phyloP scores from a whole-genome alignment of 2,113 vertebrate genomes.

The Perognathus longimembris region DNA sequence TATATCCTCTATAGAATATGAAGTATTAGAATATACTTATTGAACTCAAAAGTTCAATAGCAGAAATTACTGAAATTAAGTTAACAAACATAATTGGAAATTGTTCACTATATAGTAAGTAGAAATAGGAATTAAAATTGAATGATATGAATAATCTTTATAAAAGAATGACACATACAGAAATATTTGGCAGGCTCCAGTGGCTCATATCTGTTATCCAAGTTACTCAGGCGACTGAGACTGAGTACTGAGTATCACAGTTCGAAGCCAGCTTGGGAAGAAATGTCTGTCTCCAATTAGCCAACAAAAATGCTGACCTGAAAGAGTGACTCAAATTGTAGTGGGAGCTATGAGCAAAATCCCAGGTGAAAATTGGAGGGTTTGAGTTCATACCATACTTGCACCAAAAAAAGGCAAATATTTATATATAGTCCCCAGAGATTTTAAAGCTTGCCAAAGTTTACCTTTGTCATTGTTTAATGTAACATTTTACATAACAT shows the following conservation, averaged over 20 bases:
- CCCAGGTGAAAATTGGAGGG: too few species aligned
- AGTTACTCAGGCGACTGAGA: too few species aligned
- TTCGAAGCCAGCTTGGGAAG: too few species aligned
- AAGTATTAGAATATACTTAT: not conserved
- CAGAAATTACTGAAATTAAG: constrained; percentile 57
- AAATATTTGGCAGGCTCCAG: too few species aligned
- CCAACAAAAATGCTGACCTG: too few species aligned
- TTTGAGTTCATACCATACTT: too few species aligned
- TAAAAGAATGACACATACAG: not conserved
- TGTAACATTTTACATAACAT: constrained; percentile 38
- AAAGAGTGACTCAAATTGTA: too few species aligned
- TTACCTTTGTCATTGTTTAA: constrained; percentile 29
- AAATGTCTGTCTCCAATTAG: too few species aligned
- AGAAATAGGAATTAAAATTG: constrained; percentile 60
- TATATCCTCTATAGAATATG: not conserved
- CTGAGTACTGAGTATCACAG: too few species aligned
- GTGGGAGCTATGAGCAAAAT: too few species aligned
- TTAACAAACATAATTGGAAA: constrained; percentile 66
- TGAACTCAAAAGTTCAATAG: constrained; percentile 14
- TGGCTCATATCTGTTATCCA: too few species aligned
- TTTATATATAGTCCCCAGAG: not conserved
- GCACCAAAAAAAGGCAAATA: constrained; percentile 1
- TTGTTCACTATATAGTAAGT: not conserved
- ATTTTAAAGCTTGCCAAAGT: constrained; percentile 56
- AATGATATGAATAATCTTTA: constrained; percentile 35